These are phyloP conservation scores for Nettapus auritus DNA, from an alignment of 2,113 vertebrate genomes.

Conservation along the genomic window DNA sequence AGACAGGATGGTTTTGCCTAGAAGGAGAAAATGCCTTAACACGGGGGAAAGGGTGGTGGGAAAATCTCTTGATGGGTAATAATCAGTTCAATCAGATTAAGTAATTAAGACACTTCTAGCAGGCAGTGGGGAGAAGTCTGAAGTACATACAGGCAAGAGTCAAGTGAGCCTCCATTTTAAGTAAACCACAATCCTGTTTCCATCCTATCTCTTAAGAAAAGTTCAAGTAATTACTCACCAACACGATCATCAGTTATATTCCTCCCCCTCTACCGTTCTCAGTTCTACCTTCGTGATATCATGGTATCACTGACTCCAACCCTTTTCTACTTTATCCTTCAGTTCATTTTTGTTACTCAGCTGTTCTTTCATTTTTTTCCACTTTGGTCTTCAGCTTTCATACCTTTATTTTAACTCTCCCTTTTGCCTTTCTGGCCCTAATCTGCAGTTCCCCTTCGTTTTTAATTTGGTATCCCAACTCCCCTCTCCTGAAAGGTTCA, in stretches of 20 bases:
- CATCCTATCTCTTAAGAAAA: neutral
- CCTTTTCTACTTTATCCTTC: neutral
- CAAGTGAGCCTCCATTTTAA: neutral
- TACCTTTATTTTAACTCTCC: neutral
- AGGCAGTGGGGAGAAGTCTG: neutral
- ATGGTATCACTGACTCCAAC: neutral
- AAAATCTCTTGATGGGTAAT: neutral
- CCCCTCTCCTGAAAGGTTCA: neutral
- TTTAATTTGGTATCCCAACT: neutral
- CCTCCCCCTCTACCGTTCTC: neutral
- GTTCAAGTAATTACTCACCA: neutral
- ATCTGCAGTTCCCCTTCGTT: neutral
- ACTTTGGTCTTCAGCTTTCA: neutral
- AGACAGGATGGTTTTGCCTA: conserved; percentile 25
- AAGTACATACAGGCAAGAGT: neutral
- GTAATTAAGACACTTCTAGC: neutral
- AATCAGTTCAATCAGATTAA: neutral
- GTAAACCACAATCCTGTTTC: neutral
- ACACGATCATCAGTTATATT: neutral
- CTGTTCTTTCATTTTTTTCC: neutral
- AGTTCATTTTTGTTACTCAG: neutral
- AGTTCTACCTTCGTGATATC: neutral
- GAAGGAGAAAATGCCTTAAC: neutral
- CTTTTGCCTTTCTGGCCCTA: neutral
- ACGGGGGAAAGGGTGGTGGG: neutral